Conservation (phyloP, 2,797 vertebrate species). For the Chelon auratus region DNA sequence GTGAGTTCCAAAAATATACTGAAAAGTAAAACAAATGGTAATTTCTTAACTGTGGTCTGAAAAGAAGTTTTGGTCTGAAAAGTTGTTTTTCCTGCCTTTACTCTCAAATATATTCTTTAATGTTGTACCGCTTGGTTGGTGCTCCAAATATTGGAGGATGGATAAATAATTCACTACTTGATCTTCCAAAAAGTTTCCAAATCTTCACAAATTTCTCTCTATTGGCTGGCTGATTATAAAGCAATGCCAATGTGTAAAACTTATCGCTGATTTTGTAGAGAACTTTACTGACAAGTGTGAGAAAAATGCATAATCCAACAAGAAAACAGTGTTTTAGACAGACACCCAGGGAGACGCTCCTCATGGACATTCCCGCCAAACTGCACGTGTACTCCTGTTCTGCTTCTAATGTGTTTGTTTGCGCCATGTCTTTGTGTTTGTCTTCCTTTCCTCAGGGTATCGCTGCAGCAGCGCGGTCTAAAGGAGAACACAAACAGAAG, state of each 20-base stretch:
- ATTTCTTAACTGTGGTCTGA: too few relatives aligned
- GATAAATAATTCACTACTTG: not conserved
- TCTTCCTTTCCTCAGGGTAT: conserved; percentile 87
- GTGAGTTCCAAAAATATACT: too few relatives aligned
- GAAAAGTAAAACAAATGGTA: too few relatives aligned
- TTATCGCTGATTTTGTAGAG: not conserved
- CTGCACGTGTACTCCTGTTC: not conserved
- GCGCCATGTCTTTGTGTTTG: conserved; percentile 26
- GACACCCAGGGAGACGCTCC: not conserved
- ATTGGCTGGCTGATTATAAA: not conserved
- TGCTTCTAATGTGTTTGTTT: conserved; percentile 32
- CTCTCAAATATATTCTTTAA: not conserved
- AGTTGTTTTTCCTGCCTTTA: not conserved
- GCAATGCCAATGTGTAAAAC: not conserved
- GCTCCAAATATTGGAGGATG: not conserved
- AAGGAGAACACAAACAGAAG: conserved; percentile 99
- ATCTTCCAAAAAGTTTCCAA: too few relatives aligned
- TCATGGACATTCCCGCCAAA: not conserved
- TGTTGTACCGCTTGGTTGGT: not conserved
- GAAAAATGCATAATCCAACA: not conserved
- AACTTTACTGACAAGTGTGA: not conserved
- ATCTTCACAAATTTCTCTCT: not conserved
- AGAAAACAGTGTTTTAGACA: not conserved
- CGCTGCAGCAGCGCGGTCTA: conserved; percentile 93
- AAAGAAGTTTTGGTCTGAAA: not conserved